These are phyloP conservation scores for Lottia scabra DNA, from an alignment of 2,888 invertebrate species.

Conservation along the genomic window DNA sequence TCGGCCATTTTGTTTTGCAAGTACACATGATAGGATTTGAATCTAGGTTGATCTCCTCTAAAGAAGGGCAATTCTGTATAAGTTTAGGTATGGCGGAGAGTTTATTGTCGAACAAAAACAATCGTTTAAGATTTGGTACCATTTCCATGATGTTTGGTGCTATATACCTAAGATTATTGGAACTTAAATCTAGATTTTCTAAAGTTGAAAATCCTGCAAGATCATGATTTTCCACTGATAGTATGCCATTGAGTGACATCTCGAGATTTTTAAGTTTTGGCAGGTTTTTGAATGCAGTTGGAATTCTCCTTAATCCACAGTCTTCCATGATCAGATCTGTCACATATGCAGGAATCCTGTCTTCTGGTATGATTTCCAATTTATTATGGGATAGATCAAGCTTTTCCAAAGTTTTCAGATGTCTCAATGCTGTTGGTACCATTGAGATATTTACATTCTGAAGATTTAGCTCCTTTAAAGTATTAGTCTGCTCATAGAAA, in stretches of 20 bases:
- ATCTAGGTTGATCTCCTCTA: neutral
- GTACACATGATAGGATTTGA: neutral
- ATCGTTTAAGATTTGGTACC: neutral
- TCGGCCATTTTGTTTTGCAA: neutral
- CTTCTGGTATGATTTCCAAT: neutral
- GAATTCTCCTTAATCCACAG: conserved; percentile 16
- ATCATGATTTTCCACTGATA: neutral
- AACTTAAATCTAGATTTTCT: neutral
- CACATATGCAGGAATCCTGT: neutral
- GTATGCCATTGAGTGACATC: conserved; percentile 19
- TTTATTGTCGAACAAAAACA: neutral
- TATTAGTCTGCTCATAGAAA: neutral
- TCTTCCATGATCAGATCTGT: conserved; percentile 23
- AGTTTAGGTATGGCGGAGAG: neutral
- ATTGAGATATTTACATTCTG: neutral
- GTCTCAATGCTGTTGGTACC: neutral
- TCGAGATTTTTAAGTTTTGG: conserved; percentile 12
- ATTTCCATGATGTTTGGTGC: neutral
- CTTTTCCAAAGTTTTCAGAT: neutral
- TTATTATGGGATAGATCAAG: neutral
- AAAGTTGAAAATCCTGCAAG: neutral
- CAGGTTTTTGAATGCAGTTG: conserved; percentile 13
- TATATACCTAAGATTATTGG: neutral
- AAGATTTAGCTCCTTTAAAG: neutral
- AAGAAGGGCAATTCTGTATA: neutral